phyloP scores from a whole-genome alignment of 23 tunicate species.

The Clavelina lepadiformis region DNA sequence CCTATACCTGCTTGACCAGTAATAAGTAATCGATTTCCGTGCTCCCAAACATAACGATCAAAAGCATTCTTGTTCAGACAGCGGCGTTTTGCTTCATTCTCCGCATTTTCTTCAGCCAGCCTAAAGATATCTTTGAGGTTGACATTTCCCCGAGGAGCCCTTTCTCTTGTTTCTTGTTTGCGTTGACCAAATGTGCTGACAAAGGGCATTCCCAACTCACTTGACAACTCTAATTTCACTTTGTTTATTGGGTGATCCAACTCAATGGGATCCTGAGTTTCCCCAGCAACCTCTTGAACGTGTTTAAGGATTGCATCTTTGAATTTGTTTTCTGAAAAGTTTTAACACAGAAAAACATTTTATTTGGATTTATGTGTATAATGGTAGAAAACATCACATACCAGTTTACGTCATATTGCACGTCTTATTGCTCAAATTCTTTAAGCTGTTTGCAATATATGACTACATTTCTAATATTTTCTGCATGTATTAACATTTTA shows the following conservation, averaged over 20 bases:
- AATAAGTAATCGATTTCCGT: slow-evolving; percentile 32
- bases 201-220: slow-evolving; percentile 11
- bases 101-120: slow-evolving; percentile 19
- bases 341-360: no score
- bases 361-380: no score
- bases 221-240: slow-evolving; percentile 25
- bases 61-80: neutral
- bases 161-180: neutral
- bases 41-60: slow-evolving; percentile 1
- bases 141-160: slow-evolving; percentile 26
- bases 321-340: slow-evolving; percentile 14
- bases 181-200: neutral
- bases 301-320: neutral
- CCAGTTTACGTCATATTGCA: no score
- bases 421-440: no score
- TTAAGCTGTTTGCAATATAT: no score
- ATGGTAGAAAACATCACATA: no score
- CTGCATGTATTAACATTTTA: no score
- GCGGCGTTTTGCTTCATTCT: slow-evolving; percentile 4
- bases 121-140: slow-evolving; percentile 18
- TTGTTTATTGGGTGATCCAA: slow-evolving; percentile 12
- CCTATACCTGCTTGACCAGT: slow-evolving; percentile 55
- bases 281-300: slow-evolving; percentile 23
- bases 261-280: slow-evolving; percentile 28
- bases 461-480: no score